Percentiles rank a stretch among this genome's conserved stretches.
Conservation (phyloP, 2,888 invertebrate species). For the Apodemia duryi region DNA sequence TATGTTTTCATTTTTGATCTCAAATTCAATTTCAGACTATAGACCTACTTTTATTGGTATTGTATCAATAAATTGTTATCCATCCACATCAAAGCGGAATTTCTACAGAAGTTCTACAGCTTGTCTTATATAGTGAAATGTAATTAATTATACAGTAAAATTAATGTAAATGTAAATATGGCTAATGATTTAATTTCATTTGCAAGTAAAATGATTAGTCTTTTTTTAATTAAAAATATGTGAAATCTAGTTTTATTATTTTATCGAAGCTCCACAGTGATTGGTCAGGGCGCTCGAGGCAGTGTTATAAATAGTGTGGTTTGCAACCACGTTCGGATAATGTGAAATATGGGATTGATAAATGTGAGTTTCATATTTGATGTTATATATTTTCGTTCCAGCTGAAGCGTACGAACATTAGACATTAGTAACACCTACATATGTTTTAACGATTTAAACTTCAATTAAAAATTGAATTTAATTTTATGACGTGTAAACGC, state of each 20-base stretch:
- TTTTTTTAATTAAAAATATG: too few species aligned
- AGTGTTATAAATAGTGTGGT: slow-evolving; percentile 74
- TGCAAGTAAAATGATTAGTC: too few species aligned
- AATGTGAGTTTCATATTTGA: slow-evolving; percentile 34
- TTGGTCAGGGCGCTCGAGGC: slow-evolving; percentile 72
- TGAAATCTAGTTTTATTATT: background rate
- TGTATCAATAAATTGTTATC: too few species aligned
- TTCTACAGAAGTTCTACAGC: too few species aligned
- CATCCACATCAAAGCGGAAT: too few species aligned
- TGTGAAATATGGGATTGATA: slow-evolving; percentile 56
- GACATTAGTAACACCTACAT: slow-evolving; percentile 13
- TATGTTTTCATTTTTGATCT: too few species aligned
- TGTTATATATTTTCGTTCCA: slow-evolving; percentile 22
- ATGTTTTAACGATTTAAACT: background rate
- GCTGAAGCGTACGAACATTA: slow-evolving; percentile 16
- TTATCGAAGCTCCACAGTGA: slow-evolving; percentile 45
- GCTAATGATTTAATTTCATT: too few species aligned
- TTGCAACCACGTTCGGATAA: slow-evolving; percentile 50
- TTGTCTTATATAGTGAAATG: too few species aligned
- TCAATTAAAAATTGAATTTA: background rate
- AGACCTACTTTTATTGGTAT: too few species aligned
- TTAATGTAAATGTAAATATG: too few species aligned
- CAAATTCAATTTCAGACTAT: too few species aligned
- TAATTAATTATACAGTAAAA: too few species aligned
- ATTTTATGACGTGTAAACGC: background rate